Evolutionary conservation across 1,140 invertebrate species (phyloP).

Genomic region (Hermatobates lingyangjiaoensis): DNA sequence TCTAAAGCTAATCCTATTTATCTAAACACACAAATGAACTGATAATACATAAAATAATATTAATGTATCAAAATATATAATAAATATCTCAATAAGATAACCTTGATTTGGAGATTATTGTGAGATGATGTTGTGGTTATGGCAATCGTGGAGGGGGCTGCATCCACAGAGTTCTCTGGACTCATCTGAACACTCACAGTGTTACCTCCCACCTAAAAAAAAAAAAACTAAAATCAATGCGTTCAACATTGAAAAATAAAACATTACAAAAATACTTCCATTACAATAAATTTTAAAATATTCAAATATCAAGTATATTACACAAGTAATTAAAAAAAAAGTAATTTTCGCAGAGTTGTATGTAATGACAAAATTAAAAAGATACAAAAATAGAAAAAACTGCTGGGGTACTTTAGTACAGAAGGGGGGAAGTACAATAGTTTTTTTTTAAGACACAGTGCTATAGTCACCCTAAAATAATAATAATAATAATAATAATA

Average conservation of each 20-base stretch:
- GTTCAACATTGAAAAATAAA: not conserved
- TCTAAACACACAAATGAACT: not conserved
- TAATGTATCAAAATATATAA: too few relatives aligned
- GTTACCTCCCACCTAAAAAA: constrained; percentile 2
- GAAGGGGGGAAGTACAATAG: too few relatives aligned
- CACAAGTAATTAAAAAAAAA: not conserved
- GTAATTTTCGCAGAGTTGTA: too few relatives aligned
- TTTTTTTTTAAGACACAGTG: too few relatives aligned
- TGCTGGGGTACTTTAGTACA: too few relatives aligned
- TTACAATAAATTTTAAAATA: not conserved
- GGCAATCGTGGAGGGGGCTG: constrained; percentile 8
- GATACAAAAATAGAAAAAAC: too few relatives aligned
- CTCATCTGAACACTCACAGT: constrained; percentile 8
- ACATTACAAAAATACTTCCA: not conserved
- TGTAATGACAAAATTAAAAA: too few relatives aligned
- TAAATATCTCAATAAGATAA: too few relatives aligned
- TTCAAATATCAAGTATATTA: not conserved
- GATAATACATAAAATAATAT: not conserved
- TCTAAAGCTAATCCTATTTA: not conserved
- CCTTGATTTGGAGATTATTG: too few relatives aligned
- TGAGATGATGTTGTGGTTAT: not conserved
- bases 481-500: not conserved
- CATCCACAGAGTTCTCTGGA: constrained; percentile 11
- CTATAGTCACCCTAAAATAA: too few relatives aligned
- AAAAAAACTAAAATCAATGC: not conserved